phyloP scores from a whole-genome alignment of 2,888 invertebrate species.

The Nasonia oneida region DNA sequence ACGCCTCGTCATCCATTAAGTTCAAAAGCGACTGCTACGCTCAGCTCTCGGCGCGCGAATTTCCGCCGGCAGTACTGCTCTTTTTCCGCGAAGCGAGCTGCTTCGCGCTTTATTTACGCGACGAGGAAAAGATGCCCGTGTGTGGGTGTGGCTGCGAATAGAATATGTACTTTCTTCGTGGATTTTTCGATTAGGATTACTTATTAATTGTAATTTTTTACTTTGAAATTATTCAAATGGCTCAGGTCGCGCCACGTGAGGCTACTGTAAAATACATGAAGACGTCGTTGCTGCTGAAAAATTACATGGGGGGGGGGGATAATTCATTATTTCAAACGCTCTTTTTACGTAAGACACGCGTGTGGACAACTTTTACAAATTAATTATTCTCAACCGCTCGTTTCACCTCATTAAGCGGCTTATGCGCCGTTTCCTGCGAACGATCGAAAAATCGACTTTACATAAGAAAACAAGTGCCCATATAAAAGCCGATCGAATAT shows the following conservation, averaged over 20 bases:
- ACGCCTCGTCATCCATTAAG: slow-evolving; percentile 64
- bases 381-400: too few relatives aligned
- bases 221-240: slow-evolving; percentile 6
- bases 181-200: too few relatives aligned
- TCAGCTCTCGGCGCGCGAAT: background rate
- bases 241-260: slow-evolving; percentile 5
- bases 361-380: background rate
- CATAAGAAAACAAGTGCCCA: background rate
- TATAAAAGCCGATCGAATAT: background rate
- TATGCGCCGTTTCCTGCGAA: background rate
- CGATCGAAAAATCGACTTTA: background rate
- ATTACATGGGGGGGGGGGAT: background rate
- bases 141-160: background rate
- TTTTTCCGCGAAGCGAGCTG: slow-evolving; percentile 35
- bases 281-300: slow-evolving; percentile 8
- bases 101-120: background rate
- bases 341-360: too few relatives aligned
- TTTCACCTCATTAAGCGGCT: background rate
- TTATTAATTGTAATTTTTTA: background rate
- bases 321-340: background rate
- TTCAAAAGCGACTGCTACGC: slow-evolving; percentile 50
- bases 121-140: slow-evolving; percentile 8
- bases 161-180: background rate
- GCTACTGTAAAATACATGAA: slow-evolving; percentile 20
- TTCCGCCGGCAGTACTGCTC: background rate